A percentile compares a stretch with the other conserved stretches of the same genome.
Conservation (phyloP, 2,888 invertebrate genomes). For the Linnaemya vulpina region DNA sequence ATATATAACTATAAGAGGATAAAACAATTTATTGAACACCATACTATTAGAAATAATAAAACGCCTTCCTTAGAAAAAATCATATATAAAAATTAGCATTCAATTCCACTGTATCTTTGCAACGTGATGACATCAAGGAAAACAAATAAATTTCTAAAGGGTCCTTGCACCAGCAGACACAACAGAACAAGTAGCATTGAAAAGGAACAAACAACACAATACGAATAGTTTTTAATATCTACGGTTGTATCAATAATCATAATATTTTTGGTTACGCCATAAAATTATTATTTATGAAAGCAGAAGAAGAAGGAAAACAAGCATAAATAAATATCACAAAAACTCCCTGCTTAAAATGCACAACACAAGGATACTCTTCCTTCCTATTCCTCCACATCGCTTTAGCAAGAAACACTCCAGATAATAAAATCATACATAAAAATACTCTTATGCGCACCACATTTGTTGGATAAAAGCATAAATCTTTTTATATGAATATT, state of each 20-base stretch:
- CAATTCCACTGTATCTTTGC: slow-evolving; percentile 37
- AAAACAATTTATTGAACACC: too few relatives aligned
- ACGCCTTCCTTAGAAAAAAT: too few relatives aligned
- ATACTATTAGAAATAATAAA: too few relatives aligned
- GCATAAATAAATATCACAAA: slow-evolving; percentile 60
- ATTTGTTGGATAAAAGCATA: slow-evolving; percentile 33
- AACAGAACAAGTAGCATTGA: slow-evolving; percentile 1
- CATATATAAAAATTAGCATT: background rate
- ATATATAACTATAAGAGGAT: too few relatives aligned
- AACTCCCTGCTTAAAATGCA: slow-evolving; percentile 9
- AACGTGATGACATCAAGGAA: slow-evolving; percentile 66
- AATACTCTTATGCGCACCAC: slow-evolving; percentile 32
- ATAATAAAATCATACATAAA: slow-evolving; percentile 58
- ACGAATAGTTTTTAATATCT: slow-evolving; percentile 62
- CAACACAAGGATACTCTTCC: background rate
- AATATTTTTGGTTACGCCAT: slow-evolving; percentile 72
- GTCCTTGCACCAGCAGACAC: slow-evolving; percentile 29
- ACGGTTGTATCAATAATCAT: slow-evolving; percentile 70
- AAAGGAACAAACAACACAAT: slow-evolving; percentile 42
- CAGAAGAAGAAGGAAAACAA: slow-evolving; percentile 19
- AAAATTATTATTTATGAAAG: slow-evolving; percentile 65
- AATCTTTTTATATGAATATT: slow-evolving; percentile 52
- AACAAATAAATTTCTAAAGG: slow-evolving; percentile 49
- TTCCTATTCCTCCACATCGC: background rate
- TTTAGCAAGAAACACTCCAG: background rate